Percentiles rank a stretch among this genome's conserved stretches.
phyloP scores from a whole-genome alignment of 2,888 invertebrate genomes.

The Apoda limacodes region DNA sequence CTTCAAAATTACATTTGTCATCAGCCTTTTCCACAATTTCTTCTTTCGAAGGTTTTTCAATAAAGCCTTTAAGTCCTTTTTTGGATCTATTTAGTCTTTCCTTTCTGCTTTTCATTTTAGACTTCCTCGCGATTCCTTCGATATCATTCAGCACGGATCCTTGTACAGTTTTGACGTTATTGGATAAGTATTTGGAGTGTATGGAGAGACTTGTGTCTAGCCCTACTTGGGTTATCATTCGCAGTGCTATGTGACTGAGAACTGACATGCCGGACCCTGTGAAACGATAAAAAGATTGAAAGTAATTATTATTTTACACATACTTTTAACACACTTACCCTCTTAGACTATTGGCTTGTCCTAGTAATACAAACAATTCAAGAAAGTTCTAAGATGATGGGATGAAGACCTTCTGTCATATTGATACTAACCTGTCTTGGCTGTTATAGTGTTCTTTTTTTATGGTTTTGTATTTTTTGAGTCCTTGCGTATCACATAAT shows the following conservation, averaged over 20 bases:
- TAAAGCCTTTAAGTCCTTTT: conserved; percentile 38
- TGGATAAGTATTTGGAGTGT: conserved; percentile 47
- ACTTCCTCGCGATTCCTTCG: conserved; percentile 48
- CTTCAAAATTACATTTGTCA: conserved; percentile 38
- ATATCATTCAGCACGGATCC: conserved; percentile 44
- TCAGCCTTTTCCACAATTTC: conserved; percentile 35
- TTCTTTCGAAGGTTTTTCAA: conserved; percentile 34
- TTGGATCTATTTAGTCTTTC: conserved; percentile 50
- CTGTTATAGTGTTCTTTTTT: too few species aligned
- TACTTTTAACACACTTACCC: too few species aligned
- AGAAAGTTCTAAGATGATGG: too few species aligned
- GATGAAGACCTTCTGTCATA: too few species aligned
- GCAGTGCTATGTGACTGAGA: conserved; percentile 78
- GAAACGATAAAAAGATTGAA: conserved; percentile 13
- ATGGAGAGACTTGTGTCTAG: conserved; percentile 57
- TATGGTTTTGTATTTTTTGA: too few species aligned
- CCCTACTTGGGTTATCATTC: conserved; percentile 80
- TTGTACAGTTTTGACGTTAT: conserved; percentile 37
- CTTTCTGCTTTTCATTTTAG: conserved; percentile 51
- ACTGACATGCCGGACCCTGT: conserved; percentile 84
- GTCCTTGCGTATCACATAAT: too few species aligned
- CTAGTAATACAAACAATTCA: too few species aligned
- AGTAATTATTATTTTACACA: not conserved
- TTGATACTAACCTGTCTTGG: too few species aligned
- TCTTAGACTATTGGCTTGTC: too few species aligned